phyloP scores from a whole-genome alignment of 2,888 invertebrate genomes.

The Nasonovia ribisnigri region DNA sequence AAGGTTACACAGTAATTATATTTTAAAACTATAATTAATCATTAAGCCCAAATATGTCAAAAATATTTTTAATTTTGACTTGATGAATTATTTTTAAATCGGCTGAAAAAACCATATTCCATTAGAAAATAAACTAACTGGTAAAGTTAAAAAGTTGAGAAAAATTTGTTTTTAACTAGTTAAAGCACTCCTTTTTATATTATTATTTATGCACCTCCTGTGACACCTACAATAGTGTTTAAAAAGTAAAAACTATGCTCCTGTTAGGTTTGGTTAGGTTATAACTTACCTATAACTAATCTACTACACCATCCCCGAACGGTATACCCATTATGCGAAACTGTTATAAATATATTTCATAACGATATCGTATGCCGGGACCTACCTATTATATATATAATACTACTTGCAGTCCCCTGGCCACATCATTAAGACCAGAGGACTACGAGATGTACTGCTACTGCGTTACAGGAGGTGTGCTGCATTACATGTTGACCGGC shows the following conservation, averaged over 20 bases:
- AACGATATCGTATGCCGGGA: no score
- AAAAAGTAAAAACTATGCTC: no score
- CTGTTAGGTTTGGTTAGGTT: no score
- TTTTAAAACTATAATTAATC: neutral
- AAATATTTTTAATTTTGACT: neutral
- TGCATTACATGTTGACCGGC: conserved; percentile 56
- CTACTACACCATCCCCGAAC: neutral
- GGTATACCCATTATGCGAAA: neutral
- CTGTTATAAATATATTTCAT: no score
- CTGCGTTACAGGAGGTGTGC: conserved; percentile 49
- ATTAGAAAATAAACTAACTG: neutral
- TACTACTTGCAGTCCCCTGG: neutral
- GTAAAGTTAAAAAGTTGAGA: neutral
- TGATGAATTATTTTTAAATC: neutral
- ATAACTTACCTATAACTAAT: no score
- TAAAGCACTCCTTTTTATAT: neutral
- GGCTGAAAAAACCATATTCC: neutral
- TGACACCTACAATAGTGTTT: no score
- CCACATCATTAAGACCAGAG: conserved; percentile 1
- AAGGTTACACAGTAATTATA: neutral
- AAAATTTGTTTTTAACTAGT: neutral
- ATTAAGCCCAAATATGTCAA: neutral
- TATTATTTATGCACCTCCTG: no score
- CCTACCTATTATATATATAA: neutral
- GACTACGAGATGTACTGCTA: neutral